Base-by-base conservation (phyloP, 1,140 invertebrate genomes). In the Ceratosolen solmsi region DNA sequence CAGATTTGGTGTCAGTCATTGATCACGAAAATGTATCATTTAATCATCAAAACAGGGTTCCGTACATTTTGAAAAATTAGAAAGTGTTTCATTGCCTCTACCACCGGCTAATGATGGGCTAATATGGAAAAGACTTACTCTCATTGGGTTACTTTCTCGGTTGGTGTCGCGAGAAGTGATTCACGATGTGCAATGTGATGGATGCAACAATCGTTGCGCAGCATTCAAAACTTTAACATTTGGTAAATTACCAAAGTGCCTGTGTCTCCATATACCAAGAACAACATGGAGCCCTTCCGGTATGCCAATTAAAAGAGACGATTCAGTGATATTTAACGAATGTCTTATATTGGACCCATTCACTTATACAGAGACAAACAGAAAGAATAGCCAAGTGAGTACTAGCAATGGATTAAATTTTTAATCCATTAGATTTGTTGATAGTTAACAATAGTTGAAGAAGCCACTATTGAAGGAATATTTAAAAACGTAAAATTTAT, bases 51-150 rank as follows among this genome's bases (percentile, higher is more conserved):
- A 60, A 70, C 90, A 96, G 94, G 96, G 96, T 85, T 94, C 96
- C 0, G 94, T 98, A 17, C 94, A 95, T 25, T 97, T 97, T 88
- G 97, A 98, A 88, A 96, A 96, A 87, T 97, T 98, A 87, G 96
- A 98, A 89, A 97, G 95, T 87, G 92, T 98, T 27, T 97, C 96
- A 0, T 89, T 98, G 30, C 93, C 93, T 72, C 88, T 97, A 60
- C 96, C 96, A 38, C 89, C 92, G n/a, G 89, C 90, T 30, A 92
- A 91, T 56, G 88, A 92, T 84, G 88, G 90, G 85, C 87, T 93
- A 86, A 85, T 90, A 87, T 93, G 92, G 89, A 85, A 92, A 83
- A 89, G 93, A 83, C 87, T 94, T 85, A 94, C 93, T 80, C 75
- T 97, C 84, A 90, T 94, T 86, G 92, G 95, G 85, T 87, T 98